Conservation (phyloP, 1,140 invertebrate species). For the Anagrus nilaparvatae region DNA sequence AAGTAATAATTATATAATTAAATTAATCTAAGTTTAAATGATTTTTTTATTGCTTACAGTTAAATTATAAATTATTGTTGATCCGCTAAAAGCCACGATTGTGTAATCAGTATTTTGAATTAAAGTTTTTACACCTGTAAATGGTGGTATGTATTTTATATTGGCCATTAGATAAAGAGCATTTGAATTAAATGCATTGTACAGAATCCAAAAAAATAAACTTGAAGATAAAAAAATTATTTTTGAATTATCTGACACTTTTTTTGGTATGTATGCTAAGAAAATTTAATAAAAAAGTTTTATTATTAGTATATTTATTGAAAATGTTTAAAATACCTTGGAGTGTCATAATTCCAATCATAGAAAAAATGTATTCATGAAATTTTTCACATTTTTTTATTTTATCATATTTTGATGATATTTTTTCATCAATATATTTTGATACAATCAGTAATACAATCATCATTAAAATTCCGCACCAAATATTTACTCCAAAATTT, state of each 20-base stretch:
- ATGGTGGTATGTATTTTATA: slow-evolving; percentile 15
- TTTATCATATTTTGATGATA: too few relatives aligned
- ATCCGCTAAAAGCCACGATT: slow-evolving; percentile 15
- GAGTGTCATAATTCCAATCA: neutral
- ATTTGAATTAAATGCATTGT: slow-evolving; percentile 20
- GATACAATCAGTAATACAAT: too few relatives aligned
- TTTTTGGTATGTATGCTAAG: slow-evolving; percentile 16
- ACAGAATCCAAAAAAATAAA: slow-evolving; percentile 21
- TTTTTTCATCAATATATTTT: too few relatives aligned
- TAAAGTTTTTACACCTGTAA: slow-evolving; percentile 17
- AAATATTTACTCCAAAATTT: too few relatives aligned
- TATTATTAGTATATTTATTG: neutral
- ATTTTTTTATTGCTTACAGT: neutral
- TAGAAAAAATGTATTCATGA: too few relatives aligned
- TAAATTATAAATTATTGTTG: slow-evolving; percentile 8
- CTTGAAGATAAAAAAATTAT: slow-evolving; percentile 20
- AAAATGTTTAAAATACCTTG: neutral
- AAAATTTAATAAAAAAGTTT: too few relatives aligned
- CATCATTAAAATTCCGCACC: too few relatives aligned
- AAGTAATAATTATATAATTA: neutral
- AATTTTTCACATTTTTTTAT: too few relatives aligned
- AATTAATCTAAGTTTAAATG: neutral
- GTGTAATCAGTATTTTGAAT: slow-evolving; percentile 20
- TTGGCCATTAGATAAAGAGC: slow-evolving; percentile 22
- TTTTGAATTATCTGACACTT: slow-evolving; percentile 16